Conservation (phyloP, 2,797 vertebrate species). For the Ptychobarbus kaznakovi region DNA sequence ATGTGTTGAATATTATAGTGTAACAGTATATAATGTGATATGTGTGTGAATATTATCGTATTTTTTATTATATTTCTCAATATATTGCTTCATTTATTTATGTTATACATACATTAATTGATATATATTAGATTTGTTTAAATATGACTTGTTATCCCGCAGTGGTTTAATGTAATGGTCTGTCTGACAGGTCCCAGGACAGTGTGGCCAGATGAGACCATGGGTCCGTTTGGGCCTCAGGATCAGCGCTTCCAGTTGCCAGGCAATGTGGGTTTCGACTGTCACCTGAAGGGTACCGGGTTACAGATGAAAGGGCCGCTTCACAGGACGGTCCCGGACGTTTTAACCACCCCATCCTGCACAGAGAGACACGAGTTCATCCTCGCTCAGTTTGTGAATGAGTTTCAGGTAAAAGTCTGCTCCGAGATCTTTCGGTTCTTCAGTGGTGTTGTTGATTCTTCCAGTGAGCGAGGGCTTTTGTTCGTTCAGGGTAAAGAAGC, state of each 20-base stretch:
- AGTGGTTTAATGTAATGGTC: slow-evolving; percentile 49
- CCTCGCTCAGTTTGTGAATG: slow-evolving; percentile 88
- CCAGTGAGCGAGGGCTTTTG: neutral
- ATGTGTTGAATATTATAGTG: too few species aligned
- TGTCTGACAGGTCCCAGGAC: slow-evolving; percentile 85
- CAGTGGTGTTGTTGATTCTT: neutral
- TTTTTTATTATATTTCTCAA: too few species aligned
- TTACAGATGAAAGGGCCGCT: slow-evolving; percentile 70
- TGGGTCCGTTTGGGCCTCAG: slow-evolving; percentile 97
- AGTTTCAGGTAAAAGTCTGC: slow-evolving; percentile 84
- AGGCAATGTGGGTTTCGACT: slow-evolving; percentile 92
- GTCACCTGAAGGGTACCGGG: slow-evolving; percentile 85
- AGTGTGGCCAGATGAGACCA: slow-evolving; percentile 94
- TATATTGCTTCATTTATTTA: too few species aligned
- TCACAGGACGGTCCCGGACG: slow-evolving; percentile 83
- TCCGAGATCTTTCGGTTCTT: neutral
- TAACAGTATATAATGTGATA: too few species aligned
- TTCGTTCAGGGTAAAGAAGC: slow-evolving; percentile 77
- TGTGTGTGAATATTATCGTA: too few species aligned
- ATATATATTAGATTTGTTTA: too few species aligned
- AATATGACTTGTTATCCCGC: too few species aligned
- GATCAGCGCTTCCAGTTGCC: slow-evolving; percentile 95
- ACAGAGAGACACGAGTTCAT: slow-evolving; percentile 91
- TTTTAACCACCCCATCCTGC: slow-evolving; percentile 84
- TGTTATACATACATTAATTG: too few species aligned